phyloP scores from a whole-genome alignment of 2,888 invertebrate species.

The Xanthia icteritia region DNA sequence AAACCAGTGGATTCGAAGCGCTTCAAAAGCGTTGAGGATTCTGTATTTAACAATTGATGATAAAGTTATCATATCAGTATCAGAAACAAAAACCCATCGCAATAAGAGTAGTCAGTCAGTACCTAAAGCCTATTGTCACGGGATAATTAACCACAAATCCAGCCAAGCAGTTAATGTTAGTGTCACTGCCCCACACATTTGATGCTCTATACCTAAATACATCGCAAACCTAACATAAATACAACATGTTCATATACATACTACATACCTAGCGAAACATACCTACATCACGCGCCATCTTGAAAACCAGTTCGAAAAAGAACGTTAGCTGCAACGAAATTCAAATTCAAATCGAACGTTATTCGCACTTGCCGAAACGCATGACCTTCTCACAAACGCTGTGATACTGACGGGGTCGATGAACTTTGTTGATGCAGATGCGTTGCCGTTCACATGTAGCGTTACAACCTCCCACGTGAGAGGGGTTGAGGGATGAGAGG shows the following conservation, averaged over 20 bases:
- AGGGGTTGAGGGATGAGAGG: conserved; percentile 63
- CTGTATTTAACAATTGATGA: neutral
- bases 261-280: conserved; percentile 7
- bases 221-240: conserved; percentile 2
- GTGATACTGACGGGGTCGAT: conserved; percentile 80
- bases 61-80: neutral
- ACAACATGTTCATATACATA: conserved; percentile 10
- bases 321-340: conserved; percentile 67
- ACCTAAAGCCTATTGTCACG: neutral
- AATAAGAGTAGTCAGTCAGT: neutral
- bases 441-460: conserved; percentile 88
- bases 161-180: neutral
- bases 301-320: conserved; percentile 59
- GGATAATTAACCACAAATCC: neutral
- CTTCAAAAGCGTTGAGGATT: neutral
- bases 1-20: neutral
- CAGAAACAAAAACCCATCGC: neutral
- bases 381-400: conserved; percentile 86
- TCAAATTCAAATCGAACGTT: conserved; percentile 69
- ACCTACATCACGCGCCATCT: conserved; percentile 57
- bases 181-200: conserved; percentile 7
- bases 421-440: conserved; percentile 87
- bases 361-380: conserved; percentile 84
- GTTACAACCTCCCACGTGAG: conserved; percentile 88
- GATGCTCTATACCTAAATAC: neutral